These are phyloP conservation scores for Rallus crepitans DNA, from an alignment of 2,797 vertebrate genomes.

Conservation along the genomic window DNA sequence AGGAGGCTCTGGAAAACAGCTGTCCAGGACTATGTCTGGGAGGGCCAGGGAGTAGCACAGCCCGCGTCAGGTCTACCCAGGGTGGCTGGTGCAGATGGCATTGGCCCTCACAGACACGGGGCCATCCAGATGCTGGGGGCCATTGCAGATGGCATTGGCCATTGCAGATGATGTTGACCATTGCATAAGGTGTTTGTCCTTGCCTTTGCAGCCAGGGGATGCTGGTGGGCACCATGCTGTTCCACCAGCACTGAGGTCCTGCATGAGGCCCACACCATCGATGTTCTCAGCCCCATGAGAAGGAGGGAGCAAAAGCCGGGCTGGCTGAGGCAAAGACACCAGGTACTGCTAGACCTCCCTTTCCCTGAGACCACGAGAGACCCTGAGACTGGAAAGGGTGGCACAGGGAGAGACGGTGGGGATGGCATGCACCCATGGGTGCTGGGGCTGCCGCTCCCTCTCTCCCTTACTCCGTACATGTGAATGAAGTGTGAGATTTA, in stretches of 20 bases:
- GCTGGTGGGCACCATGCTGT: accelerated
- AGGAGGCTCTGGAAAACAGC: neutral
- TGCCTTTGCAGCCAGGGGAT: accelerated
- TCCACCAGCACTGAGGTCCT: neutral
- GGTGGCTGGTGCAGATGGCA: accelerated
- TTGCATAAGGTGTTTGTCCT: neutral
- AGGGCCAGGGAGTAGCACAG: neutral
- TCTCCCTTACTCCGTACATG: accelerated
- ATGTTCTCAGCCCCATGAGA: neutral
- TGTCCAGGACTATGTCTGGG: accelerated
- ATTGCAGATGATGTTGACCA: accelerated
- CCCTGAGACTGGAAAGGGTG: accelerated
- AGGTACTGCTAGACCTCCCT: accelerated
- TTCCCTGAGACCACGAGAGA: neutral
- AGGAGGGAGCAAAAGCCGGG: neutral
- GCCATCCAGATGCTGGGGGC: too few relatives aligned
- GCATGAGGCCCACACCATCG: neutral
- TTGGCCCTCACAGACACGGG: neutral
- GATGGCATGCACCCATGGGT: accelerated
- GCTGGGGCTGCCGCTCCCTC: neutral
- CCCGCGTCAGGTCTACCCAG: accelerated
- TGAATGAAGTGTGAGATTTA: neutral
- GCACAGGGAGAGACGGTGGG: accelerated
- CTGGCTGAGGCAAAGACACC: accelerated
- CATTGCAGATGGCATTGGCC: too few relatives aligned